Percentiles rank a stretch among this genome's conserved stretches.
Evolutionary conservation across 2,888 invertebrate species (phyloP).

Genomic region (Microctonus brassicae): DNA sequence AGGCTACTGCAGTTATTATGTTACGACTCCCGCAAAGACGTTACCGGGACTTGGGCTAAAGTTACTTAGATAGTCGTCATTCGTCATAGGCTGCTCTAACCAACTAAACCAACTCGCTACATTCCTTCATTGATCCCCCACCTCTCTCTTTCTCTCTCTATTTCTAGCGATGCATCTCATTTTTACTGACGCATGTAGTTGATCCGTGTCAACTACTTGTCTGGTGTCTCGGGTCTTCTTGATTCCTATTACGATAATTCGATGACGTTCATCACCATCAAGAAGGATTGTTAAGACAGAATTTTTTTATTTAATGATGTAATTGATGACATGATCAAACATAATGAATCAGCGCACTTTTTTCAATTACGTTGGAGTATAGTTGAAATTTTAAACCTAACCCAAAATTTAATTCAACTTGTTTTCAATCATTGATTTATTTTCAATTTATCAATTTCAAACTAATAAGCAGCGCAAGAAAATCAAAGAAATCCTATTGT

Average conservation of each 20-base stretch:
- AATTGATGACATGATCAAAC: not conserved
- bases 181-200: constrained; percentile 22
- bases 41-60: constrained; percentile 28
- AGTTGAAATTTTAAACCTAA: too few relatives aligned
- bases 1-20: not conserved
- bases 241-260: constrained; percentile 8
- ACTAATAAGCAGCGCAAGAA: too few relatives aligned
- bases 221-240: constrained; percentile 22
- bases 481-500: too few relatives aligned
- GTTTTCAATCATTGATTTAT: too few relatives aligned
- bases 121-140: constrained; percentile 18
- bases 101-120: constrained; percentile 21
- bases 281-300: not conserved
- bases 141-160: constrained; percentile 16
- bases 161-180: too few relatives aligned
- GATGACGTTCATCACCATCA: constrained; percentile 3
- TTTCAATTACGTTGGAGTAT: too few relatives aligned
- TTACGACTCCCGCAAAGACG: constrained; percentile 53
- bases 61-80: constrained; percentile 14
- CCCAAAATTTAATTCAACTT: too few relatives aligned
- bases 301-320: not conserved
- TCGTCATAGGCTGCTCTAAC: constrained; percentile 8
- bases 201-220: constrained; percentile 27
- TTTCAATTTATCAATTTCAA: too few relatives aligned
- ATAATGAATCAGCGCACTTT: too few relatives aligned